phyloP scores from a whole-genome alignment of 2,113 vertebrate genomes.

The Phyllostomus hastatus region DNA sequence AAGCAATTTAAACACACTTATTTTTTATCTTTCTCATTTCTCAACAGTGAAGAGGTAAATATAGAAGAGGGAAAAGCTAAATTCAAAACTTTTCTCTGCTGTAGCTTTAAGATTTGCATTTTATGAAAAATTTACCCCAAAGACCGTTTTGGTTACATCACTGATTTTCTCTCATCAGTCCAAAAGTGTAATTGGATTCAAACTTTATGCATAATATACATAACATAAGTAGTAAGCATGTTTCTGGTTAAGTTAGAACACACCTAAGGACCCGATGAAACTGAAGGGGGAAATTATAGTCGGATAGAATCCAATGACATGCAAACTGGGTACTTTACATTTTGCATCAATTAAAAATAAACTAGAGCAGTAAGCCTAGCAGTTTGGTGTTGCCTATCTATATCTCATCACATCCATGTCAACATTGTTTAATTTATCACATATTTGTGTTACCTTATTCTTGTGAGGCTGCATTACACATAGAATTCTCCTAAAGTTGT shows the following conservation, averaged over 20 bases:
- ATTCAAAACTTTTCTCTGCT: neutral
- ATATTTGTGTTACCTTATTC: conserved; percentile 73
- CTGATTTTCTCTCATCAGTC: neutral
- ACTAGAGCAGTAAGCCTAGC: conserved; percentile 64
- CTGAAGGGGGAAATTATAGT: neutral
- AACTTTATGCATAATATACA: neutral
- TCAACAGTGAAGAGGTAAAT: conserved; percentile 26
- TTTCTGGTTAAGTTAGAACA: neutral
- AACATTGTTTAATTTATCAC: conserved; percentile 75
- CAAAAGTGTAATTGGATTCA: neutral
- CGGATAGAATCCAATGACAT: conserved; percentile 12
- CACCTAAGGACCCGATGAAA: neutral
- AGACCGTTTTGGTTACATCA: neutral
- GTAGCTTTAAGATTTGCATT: neutral
- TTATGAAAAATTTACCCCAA: conserved; percentile 24
- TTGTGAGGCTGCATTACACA: conserved; percentile 63
- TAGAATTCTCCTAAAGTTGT: conserved; percentile 49
- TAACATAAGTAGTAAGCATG: conserved; percentile 22
- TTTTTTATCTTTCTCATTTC: neutral
- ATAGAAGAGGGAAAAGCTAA: neutral
- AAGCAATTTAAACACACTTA: neutral
- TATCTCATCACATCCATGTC: conserved; percentile 73
- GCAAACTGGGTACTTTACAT: conserved; percentile 64
- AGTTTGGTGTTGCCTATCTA: conserved; percentile 57
- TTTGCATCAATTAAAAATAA: conserved; percentile 62